Evolutionary conservation across 1,140 invertebrate species (phyloP).

Genomic region (Neoseiulus cucumeris): DNA sequence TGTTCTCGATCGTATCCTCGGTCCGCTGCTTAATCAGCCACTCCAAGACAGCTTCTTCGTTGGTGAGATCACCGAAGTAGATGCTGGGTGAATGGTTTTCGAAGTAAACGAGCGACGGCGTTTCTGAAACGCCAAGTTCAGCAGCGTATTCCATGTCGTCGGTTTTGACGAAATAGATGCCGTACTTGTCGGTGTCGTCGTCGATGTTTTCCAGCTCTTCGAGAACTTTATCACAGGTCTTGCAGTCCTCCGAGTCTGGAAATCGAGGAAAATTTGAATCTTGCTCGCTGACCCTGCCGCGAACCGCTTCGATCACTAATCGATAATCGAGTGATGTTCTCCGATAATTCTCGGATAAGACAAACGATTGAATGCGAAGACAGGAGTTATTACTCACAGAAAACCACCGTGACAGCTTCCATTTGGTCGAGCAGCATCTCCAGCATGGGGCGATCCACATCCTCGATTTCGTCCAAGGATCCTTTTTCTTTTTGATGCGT

Average conservation of each 20-base stretch:
- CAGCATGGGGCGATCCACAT: constrained; percentile 67
- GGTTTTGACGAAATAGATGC: constrained; percentile 81
- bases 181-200: constrained; percentile 73
- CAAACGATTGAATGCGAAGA: too few relatives aligned
- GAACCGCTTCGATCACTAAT: too few relatives aligned
- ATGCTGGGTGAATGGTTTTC: constrained; percentile 18
- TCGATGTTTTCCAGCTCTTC: constrained; percentile 81
- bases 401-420: constrained; percentile 74
- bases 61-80: constrained; percentile 44
- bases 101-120: constrained; percentile 29
- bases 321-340: too few relatives aligned
- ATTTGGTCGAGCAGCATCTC: constrained; percentile 70
- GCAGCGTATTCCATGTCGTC: constrained; percentile 70
- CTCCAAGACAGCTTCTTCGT: constrained; percentile 64
- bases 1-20: constrained; percentile 77
- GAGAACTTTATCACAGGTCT: constrained; percentile 55
- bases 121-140: constrained; percentile 63
- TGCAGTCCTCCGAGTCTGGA: constrained; percentile 51
- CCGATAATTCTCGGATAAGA: too few relatives aligned
- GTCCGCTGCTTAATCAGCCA: constrained; percentile 81
- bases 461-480: constrained; percentile 71
- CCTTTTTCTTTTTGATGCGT: constrained; percentile 57
- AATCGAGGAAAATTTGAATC: too few relatives aligned
- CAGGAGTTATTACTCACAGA: constrained; percentile 44
- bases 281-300: too few relatives aligned